Percentiles rank a stretch among this genome's conserved stretches.
Conservation (phyloP, 2,888 invertebrate species). For the Thyatira batis region DNA sequence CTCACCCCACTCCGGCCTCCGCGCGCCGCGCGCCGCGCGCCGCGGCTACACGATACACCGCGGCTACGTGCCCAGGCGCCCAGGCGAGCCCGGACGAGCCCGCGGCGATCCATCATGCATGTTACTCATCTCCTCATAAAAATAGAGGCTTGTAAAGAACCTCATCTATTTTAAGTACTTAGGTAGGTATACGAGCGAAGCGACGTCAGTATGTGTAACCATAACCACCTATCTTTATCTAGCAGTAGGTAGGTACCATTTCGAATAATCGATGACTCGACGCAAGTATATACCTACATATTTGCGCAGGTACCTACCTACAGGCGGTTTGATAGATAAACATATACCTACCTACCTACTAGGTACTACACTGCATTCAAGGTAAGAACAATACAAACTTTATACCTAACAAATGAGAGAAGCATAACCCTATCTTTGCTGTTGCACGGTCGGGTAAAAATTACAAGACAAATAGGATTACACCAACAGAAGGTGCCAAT, state of each 20-base stretch:
- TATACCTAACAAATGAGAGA: too few relatives aligned
- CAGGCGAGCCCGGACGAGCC: not conserved
- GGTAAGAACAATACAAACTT: not conserved
- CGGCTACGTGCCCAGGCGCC: constrained; percentile 15
- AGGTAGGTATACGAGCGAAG: too few relatives aligned
- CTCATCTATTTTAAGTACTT: not conserved
- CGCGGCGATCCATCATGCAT: not conserved
- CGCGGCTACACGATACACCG: constrained; percentile 7
- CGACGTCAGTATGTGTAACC: not conserved
- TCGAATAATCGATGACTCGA: not conserved
- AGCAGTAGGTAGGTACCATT: not conserved
- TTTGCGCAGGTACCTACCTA: not conserved
- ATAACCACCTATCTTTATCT: not conserved
- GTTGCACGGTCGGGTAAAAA: too few relatives aligned
- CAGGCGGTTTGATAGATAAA: not conserved
- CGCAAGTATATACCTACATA: not conserved
- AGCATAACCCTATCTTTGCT: too few relatives aligned
- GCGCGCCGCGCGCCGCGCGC: constrained; percentile 13
- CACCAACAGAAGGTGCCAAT: too few relatives aligned
- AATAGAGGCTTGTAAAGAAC: not conserved
- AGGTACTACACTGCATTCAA: not conserved
- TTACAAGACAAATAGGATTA: too few relatives aligned
- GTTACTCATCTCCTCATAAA: not conserved
- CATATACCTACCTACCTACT: not conserved
- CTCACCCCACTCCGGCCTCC: constrained; percentile 24